phyloP scores from a whole-genome alignment of 2,888 invertebrate genomes.

The Daptonema setosum region DNA sequence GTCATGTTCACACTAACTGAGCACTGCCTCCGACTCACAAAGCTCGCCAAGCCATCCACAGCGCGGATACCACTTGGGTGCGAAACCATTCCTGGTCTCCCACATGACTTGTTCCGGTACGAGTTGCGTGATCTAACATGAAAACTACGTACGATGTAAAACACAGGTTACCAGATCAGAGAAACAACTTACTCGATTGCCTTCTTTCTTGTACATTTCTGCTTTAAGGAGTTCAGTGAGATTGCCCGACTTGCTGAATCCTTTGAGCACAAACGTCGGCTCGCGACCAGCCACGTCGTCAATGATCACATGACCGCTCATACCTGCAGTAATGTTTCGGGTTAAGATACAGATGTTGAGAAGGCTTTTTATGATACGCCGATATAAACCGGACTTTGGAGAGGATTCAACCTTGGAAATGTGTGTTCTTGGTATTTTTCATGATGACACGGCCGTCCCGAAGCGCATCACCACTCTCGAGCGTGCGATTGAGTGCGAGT shows the following conservation, averaged over 20 bases:
- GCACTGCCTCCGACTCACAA: background rate
- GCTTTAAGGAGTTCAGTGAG: background rate
- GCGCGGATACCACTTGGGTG: constrained; percentile 3
- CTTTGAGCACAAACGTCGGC: constrained; percentile 6
- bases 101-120: constrained; percentile 2
- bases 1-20: too few relatives aligned
- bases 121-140: background rate
- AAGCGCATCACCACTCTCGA: background rate
- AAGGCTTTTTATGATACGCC: background rate
- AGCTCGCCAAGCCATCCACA: constrained; percentile 4
- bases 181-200: too few relatives aligned
- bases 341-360: background rate
- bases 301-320: constrained; percentile 5
- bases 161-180: too few relatives aligned
- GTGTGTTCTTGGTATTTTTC: background rate
- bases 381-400: background rate
- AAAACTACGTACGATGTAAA: too few relatives aligned
- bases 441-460: background rate
- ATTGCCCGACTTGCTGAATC: constrained; percentile 2
- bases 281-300: constrained; percentile 2
- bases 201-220: constrained; percentile 4
- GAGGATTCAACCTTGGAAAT: background rate
- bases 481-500: constrained; percentile 11
- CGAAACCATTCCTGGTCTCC: constrained; percentile 1
- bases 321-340: background rate